Evolutionary conservation across 2,797 vertebrate species (phyloP).

Genomic region (Pempheris klunzingeri): DNA sequence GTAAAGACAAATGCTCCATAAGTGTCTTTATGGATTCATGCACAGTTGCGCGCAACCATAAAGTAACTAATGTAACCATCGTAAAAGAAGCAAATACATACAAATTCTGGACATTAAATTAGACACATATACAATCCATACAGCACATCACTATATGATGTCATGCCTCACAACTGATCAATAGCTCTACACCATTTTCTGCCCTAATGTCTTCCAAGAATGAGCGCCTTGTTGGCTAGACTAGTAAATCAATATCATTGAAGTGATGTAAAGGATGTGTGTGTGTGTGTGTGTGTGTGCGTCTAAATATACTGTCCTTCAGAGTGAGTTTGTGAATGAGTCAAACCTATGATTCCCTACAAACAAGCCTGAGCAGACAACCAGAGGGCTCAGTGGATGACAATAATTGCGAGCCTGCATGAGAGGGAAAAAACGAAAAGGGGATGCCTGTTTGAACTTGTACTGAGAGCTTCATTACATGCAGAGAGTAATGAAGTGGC

Average conservation of each 20-base stretch:
- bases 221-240: slow-evolving; percentile 55
- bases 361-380: slow-evolving; percentile 16
- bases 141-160: slow-evolving; percentile 26
- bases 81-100: slow-evolving; percentile 1
- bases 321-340: slow-evolving; percentile 18
- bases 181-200: slow-evolving; percentile 48
- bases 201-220: slow-evolving; percentile 53
- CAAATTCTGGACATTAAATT: neutral
- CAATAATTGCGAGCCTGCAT: slow-evolving; percentile 6
- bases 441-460: slow-evolving; percentile 28
- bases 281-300: slow-evolving; percentile 2
- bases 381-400: slow-evolving; percentile 3
- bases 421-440: neutral
- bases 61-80: neutral
- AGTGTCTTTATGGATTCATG: neutral
- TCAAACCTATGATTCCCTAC: slow-evolving; percentile 29
- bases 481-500: slow-evolving; percentile 13
- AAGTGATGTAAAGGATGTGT: neutral
- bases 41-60: neutral
- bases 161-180: slow-evolving; percentile 46
- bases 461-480: slow-evolving; percentile 14
- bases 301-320: slow-evolving; percentile 14
- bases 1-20: neutral
- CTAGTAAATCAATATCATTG: slow-evolving; percentile 60
- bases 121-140: neutral